Evolutionary conservation across 2,888 invertebrate species (phyloP).

Genomic region (Magallana nippona): DNA sequence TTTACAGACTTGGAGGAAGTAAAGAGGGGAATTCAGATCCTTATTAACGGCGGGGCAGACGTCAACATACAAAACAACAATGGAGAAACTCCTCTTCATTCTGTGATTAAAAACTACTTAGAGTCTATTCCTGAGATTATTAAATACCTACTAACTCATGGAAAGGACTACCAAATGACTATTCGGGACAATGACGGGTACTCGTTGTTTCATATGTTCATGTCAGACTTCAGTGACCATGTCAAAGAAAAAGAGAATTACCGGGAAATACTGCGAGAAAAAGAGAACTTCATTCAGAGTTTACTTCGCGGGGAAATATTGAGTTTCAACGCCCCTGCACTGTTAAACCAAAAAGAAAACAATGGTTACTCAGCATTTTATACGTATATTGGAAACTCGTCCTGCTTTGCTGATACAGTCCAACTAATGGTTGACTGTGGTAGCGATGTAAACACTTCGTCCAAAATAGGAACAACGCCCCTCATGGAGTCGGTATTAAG

Average conservation of each 20-base stretch:
- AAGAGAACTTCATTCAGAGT: constrained; percentile 18
- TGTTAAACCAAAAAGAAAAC: constrained; percentile 42
- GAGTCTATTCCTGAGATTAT: constrained; percentile 42
- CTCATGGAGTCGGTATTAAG: constrained; percentile 41
- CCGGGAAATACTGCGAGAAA: neutral
- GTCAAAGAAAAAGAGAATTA: constrained; percentile 13
- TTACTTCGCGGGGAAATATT: constrained; percentile 30
- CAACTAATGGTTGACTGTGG: constrained; percentile 43
- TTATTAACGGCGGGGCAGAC: constrained; percentile 36
- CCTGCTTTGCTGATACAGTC: constrained; percentile 38
- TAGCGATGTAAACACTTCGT: constrained; percentile 38
- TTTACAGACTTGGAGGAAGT: constrained; percentile 41
- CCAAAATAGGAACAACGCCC: constrained; percentile 45
- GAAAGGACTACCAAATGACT: neutral
- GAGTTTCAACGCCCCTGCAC: neutral
- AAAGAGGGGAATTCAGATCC: constrained; percentile 8
- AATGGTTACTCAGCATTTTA: constrained; percentile 48
- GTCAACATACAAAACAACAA: constrained; percentile 46
- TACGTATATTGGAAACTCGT: constrained; percentile 43
- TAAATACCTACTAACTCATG: neutral
- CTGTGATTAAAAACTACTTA: constrained; percentile 39
- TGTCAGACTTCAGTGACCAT: constrained; percentile 37
- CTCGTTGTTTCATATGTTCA: constrained; percentile 48
- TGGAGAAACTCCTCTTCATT: constrained; percentile 47
- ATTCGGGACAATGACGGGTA: constrained; percentile 36